Percentiles rank a stretch among this genome's conserved stretches.
Conservation (phyloP, 1,140 invertebrate species). For the Drosophila bipectinata region DNA sequence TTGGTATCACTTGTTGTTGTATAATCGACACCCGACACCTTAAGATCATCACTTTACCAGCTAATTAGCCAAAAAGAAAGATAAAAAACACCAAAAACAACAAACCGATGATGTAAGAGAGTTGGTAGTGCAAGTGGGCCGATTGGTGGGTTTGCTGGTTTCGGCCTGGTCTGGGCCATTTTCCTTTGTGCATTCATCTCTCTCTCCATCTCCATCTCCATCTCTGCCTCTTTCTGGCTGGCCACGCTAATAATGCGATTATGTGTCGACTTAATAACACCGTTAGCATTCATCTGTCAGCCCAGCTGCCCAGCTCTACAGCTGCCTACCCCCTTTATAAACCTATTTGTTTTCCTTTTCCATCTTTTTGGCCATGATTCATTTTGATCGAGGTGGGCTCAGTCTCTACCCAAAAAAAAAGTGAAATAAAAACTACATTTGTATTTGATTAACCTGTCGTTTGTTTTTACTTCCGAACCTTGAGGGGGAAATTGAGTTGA, state of each 20-base stretch:
- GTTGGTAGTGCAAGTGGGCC: slow-evolving; percentile 13
- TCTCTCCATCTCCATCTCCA: too few species aligned
- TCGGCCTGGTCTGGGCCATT: background rate
- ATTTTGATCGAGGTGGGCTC: background rate
- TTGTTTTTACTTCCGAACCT: slow-evolving; percentile 1
- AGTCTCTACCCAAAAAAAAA: too few species aligned
- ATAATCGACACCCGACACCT: slow-evolving; percentile 46
- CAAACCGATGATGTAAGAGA: slow-evolving; percentile 17
- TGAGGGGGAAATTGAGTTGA: background rate
- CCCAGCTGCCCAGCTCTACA: background rate
- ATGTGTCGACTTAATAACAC: slow-evolving; percentile 68
- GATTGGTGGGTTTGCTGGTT: slow-evolving; percentile 20
- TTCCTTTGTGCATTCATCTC: background rate
- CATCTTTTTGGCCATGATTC: background rate
- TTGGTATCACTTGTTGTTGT: slow-evolving; percentile 35
- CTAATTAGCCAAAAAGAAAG: slow-evolving; percentile 42
- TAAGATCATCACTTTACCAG: slow-evolving; percentile 37
- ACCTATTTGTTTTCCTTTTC: background rate
- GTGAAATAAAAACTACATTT: background rate
- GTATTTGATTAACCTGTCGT: slow-evolving; percentile 7
- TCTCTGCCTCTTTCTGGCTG: slow-evolving; percentile 11
- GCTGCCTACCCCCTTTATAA: background rate
- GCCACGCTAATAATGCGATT: slow-evolving; percentile 74
- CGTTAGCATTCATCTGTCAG: slow-evolving; percentile 31
- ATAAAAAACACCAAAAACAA: background rate